Conservation (phyloP, 1,140 invertebrate species). For the Bacillus rossius region DNA sequence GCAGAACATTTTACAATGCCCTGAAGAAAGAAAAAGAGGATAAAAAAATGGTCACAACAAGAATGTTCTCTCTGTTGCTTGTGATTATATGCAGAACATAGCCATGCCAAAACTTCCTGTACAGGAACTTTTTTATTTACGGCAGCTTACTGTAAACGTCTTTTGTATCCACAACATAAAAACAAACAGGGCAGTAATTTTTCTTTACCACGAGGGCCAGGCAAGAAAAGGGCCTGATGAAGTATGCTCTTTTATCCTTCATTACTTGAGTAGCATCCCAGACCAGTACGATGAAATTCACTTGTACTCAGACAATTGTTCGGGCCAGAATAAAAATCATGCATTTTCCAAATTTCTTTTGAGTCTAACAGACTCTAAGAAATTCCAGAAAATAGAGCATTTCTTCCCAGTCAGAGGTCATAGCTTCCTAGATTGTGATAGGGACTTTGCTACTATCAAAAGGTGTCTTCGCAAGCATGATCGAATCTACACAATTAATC, state of each 20-base stretch:
- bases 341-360: constrained; percentile 5
- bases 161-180: constrained; percentile 32
- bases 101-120: constrained; percentile 23
- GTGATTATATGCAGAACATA: constrained; percentile 37
- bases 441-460: too few relatives aligned
- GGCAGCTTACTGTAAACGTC: constrained; percentile 29
- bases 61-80: constrained; percentile 22
- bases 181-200: constrained; percentile 21
- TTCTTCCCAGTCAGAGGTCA: too few relatives aligned
- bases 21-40: constrained; percentile 21
- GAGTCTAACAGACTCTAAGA: too few relatives aligned
- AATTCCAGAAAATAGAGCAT: too few relatives aligned
- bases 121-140: constrained; percentile 25
- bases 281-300: constrained; percentile 26
- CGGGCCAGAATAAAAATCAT: constrained; percentile 29
- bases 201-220: constrained; percentile 28
- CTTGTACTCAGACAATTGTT: constrained; percentile 26
- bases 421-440: too few relatives aligned
- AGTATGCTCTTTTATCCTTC: constrained; percentile 26
- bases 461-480: too few relatives aligned
- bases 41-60: constrained; percentile 14
- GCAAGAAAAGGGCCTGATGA: constrained; percentile 27
- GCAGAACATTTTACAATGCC: constrained; percentile 29
- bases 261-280: constrained; percentile 24
- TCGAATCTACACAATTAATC: too few relatives aligned